Base-by-base conservation (phyloP, 1,140 invertebrate species). In the Heliconius hewitsoni region DNA sequence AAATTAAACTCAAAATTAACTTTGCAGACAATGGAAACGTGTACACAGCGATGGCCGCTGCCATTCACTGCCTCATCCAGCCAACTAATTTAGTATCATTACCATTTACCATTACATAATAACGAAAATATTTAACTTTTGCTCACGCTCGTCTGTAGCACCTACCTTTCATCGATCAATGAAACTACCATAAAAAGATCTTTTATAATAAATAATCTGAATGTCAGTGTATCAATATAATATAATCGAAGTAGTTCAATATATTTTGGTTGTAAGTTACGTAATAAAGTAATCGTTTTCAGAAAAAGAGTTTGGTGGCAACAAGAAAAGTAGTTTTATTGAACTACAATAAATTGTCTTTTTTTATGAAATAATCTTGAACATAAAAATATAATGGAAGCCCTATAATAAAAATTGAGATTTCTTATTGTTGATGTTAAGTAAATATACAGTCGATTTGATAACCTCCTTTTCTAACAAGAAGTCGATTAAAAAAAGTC, bases 41-140 rank as follows among this genome's bases (percentile, higher is more conserved):
- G 74, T 60, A 55, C 57, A 37, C 70, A 75, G 75, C 83, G 82
- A 85, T 84, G 84, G 83, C 78, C 82, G 82, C 79, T 76, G 79
- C 89, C 88, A 87, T 88, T 90, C 90, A 90, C 89, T 84, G 82
- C 74, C 71, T 82, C 84, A 81, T 80, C 78, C 76, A 81, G 73
- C 79, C 81, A 86, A 81, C 81, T 80, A 81, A 86, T 91, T 86
- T 80, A 82, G 79, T 85, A 84, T 85, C 81, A 79, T 82, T 74
- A 73, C 42, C 42, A 46, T 46, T 46, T 46, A 46, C 78, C 37
- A 76, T 91, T 91, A 89, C 83, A 85, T 90, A 90, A 91, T 34
- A 80, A 83, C 83, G 79, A 88, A 89, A 91, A 90, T 86, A 89
- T 89, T 87, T 85, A 42, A 84, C 83, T 85, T 87, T 85, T 85